phyloP scores from a whole-genome alignment of 1,140 invertebrate genomes.

The Mercenaria mercenaria region DNA sequence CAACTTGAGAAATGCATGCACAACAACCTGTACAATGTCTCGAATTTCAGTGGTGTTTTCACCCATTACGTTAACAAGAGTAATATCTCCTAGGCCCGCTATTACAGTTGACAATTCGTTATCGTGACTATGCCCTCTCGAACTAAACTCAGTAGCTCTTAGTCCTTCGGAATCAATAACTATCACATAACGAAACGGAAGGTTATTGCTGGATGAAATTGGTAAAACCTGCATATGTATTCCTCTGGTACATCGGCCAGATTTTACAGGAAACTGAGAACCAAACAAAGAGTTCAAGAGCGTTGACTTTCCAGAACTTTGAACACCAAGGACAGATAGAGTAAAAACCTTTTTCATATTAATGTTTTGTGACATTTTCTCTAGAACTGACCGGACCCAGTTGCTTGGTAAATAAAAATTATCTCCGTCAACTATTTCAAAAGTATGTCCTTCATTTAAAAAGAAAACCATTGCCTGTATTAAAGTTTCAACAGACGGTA shows the following conservation, averaged over 20 bases:
- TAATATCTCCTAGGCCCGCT: conserved; percentile 54
- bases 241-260: conserved; percentile 21
- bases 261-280: neutral
- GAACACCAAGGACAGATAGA: conserved; percentile 15
- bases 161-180: conserved; percentile 45
- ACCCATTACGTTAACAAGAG: conserved; percentile 58
- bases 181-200: neutral
- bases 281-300: conserved; percentile 39
- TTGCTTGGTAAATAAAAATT: neutral
- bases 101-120: conserved; percentile 62
- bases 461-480: neutral
- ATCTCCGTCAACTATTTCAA: conserved; percentile 22
- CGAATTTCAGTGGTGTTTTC: conserved; percentile 53
- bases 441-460: neutral
- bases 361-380: neutral
- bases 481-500: neutral
- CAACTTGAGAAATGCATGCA: conserved; percentile 46
- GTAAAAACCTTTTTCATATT: neutral
- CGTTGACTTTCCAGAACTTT: conserved; percentile 51
- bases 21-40: conserved; percentile 64
- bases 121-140: conserved; percentile 1
- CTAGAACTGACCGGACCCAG: neutral
- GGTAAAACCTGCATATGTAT: neutral
- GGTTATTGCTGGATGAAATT: neutral
- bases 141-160: conserved; percentile 22